Base-by-base conservation (phyloP, 2,113 vertebrate species). In the Pan troglodytes region DNA sequence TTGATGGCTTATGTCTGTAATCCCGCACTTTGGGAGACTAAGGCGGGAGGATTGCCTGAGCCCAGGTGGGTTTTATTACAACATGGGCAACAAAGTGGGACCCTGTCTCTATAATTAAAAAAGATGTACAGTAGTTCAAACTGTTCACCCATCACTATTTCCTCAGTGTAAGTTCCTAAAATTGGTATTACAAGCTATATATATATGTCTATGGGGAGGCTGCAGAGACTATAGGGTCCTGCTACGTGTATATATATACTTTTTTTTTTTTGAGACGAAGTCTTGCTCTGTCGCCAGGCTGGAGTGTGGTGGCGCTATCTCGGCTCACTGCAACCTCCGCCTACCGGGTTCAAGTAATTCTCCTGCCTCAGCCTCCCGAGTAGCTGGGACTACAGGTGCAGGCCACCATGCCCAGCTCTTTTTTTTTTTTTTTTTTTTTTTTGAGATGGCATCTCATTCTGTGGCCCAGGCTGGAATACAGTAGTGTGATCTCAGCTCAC, bases 121-220 rank as follows among this genome's bases (percentile, higher is more conserved):
- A 40, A 40, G 48, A 27, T 83, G 35, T 52, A 59, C 38, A 85
- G 3, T 78, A 75, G 40, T 83, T 95, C 75, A 89, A 84, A 67
- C 86, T 93, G 1, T 73, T 93, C 23, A 89, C 43, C 6, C 35
- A 50, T 91, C 50, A 43, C 52, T 59, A 78, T 86, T 93, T 95
- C 52, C 55, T 93, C 93, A 83, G 50, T 8, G 22, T 68, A 87
- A 91, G 48, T 87, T 87, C 55, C 82, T 94, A 57, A 86, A 91
- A 75, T 57, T 38, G 45, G 70, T 91, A 38, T 48, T 86, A 8
- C 23, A 59, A 7, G 1, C 5, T 78, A 48, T 52, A 45, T 55
- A 18, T 52, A 52, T 50, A 48, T 50, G 16, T 50, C 1, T 50
- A 52, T 17, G 50, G 43, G 7, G 43, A 45, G 43, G 7, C 43